Base-by-base conservation (phyloP, 1,140 invertebrate genomes). In the Pseudomyrmex cubaensis region DNA sequence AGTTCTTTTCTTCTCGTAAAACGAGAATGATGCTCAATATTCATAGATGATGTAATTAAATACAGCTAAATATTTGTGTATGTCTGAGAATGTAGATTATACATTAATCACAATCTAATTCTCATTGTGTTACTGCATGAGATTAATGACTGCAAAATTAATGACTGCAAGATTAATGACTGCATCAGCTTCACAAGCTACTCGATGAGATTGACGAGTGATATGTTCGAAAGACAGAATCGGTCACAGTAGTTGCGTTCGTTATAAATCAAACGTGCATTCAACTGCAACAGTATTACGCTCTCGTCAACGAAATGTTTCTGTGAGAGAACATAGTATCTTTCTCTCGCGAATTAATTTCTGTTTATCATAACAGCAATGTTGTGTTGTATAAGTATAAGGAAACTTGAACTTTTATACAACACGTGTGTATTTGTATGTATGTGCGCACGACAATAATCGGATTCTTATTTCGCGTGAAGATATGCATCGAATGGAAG, bases 251-350 rank as follows among this genome's bases (percentile, higher is more conserved):
- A 73, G 73, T 67, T n/a, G 25, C n/a, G 52, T 2, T 20, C 64
- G 75, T 57, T 62, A 70, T 56, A 57, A 13, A 4, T 75, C 85
- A 22, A 61, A 63, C 72, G 10, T 54, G n/a, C 54, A 46, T 46
- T 22, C 20, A 20, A 9, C 48, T 20, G 8, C 52, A 17, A 64
- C 46, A 44, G 70, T 48, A 56, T 72, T 59, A 48, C 54, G 2
- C 64, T 69, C 35, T 56, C 44, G 12, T 70, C 48, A 70, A 69
- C 22, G 52, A 78, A 35, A 69, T 35, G 15, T 56, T 10, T 59
- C 25, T 59, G 46, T 35, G 5, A 35, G n/a, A 48, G 7, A 25
- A n/a, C 3, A 0, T 12, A 46, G 20, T 7, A 62, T 67, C 56
- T 48, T 13, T 7, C 5, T 35, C 35, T 62, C 20, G 46, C n/a